Base-by-base conservation (phyloP, 2,888 invertebrate genomes). In the Gastracanthus pulcherrimus region DNA sequence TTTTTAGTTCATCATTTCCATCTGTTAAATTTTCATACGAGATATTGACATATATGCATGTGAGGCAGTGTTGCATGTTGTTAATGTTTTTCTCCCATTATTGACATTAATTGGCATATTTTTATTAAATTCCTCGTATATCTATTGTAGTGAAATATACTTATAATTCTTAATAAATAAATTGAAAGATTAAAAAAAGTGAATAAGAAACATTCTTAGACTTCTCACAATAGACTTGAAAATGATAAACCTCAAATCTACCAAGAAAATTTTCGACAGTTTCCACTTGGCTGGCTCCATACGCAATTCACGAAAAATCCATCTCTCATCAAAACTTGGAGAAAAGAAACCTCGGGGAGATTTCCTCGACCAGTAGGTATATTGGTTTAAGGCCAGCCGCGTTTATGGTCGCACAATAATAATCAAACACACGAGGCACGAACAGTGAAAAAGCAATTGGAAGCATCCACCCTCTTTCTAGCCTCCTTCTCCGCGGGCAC, bases 321-420 rank as follows among this genome's bases (percentile, higher is more conserved):
- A 41, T 6, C n/a, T n/a, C n/a, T n/a, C 7, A 6, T 16, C 41
- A 34, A 31, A 62, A 34, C 60, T 62, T n/a, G 2, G 3, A 31
- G 13, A 19, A n/a, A 26, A 51, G 41, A 48, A 38, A n/a, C 16
- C 26, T 29, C 6, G 55, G 48, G 13, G 19, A 62, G 75, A 69
- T 75, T 75, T 62, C 31, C n/a, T 31, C 26, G 67, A 48, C 16
- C 74, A 48, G 45, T 7, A 29, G 38, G 48, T 48, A 70, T 80
- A 81, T 76, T 71, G 76, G 80, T 80, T 76, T 76, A 71, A 76
- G 80, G 66, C 71, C 41, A 60, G 75, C 70, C 75, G 70, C 75
- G 69, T 64, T 75, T 80, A 80, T 48, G 45, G 51, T 34, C 38
- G 34, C 64, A 70, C 76, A 80, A 76, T 76, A 71, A 80, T 80